Evolutionary conservation across 2,888 invertebrate genomes (phyloP).

Genomic region (Eurytoma californica): DNA sequence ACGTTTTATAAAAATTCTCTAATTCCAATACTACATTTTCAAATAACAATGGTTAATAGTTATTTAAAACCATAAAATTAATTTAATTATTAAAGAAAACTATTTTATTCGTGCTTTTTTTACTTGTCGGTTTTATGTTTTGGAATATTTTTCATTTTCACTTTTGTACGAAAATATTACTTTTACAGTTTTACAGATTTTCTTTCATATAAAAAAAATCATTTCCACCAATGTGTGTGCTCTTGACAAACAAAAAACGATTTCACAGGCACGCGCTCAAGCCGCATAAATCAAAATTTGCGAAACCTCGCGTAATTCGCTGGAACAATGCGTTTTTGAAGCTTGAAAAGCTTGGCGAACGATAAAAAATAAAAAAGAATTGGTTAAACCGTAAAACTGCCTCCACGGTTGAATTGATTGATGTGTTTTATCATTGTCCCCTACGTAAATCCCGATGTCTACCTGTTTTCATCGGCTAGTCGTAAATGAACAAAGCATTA

Average conservation of each 20-base stretch:
- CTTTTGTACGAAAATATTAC: slow-evolving; percentile 19
- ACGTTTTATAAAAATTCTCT: too few species aligned
- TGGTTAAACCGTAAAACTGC: slow-evolving; percentile 37
- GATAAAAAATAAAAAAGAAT: slow-evolving; percentile 39
- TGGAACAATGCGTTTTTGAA: slow-evolving; percentile 44
- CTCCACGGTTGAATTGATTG: slow-evolving; percentile 41
- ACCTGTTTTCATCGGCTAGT: not conserved
- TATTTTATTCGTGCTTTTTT: too few species aligned
- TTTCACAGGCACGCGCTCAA: slow-evolving; percentile 49
- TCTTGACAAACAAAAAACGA: slow-evolving; percentile 32
- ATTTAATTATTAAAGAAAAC: too few species aligned
- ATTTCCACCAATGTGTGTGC: slow-evolving; percentile 21
- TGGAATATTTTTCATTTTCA: slow-evolving; percentile 2
- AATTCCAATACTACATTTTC: not conserved
- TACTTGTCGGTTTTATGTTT: too few species aligned
- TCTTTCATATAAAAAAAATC: slow-evolving; percentile 25
- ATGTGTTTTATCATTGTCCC: slow-evolving; percentile 41
- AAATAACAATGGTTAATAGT: too few species aligned
- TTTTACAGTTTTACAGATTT: slow-evolving; percentile 15
- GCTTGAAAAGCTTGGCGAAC: slow-evolving; percentile 14
- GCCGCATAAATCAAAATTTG: slow-evolving; percentile 50
- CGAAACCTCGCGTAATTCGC: slow-evolving; percentile 44
- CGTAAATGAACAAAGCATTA: not conserved
- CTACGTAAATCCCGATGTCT: slow-evolving; percentile 21
- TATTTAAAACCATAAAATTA: too few species aligned